Percentiles rank a stretch among this genome's conserved stretches.
Evolutionary conservation across 2,113 vertebrate species (phyloP).

Genomic region (Emydura subglobosa): DNA sequence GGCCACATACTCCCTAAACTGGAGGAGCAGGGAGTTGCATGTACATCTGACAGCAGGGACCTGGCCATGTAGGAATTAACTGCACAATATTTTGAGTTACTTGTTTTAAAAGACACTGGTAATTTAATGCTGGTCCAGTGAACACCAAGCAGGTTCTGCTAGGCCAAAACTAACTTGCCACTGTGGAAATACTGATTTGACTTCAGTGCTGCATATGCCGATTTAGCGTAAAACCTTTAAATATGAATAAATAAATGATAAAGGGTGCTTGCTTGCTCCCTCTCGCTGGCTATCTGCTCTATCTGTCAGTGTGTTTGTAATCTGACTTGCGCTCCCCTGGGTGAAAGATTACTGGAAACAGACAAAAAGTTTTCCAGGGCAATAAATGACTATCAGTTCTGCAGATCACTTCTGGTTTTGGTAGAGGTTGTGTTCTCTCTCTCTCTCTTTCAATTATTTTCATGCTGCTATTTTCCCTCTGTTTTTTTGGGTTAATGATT

Average conservation of each 20-base stretch:
- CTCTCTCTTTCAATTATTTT: background rate
- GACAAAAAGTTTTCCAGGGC: background rate
- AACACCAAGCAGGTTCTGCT: background rate
- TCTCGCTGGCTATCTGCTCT: background rate
- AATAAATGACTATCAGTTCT: fast-evolving
- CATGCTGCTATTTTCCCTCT: fast-evolving
- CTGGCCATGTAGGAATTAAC: background rate
- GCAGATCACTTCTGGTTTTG: background rate
- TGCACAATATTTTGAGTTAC: background rate
- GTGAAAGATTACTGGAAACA: background rate
- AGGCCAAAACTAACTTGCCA: fast-evolving
- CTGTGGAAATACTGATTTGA: fast-evolving
- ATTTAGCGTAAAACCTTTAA: fast-evolving
- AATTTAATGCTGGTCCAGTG: background rate
- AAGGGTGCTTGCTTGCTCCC: background rate
- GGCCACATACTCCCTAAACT: slow-evolving; percentile 42
- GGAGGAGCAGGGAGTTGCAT: background rate
- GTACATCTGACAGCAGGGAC: background rate
- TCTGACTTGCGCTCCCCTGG: fast-evolving
- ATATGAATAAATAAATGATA: background rate
- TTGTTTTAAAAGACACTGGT: fast-evolving
- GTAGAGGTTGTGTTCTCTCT: fast-evolving
- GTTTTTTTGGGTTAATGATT: slow-evolving; percentile 12
- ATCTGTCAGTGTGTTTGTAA: background rate
- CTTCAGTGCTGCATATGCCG: fast-evolving